These are phyloP conservation scores for Saxidomus purpurata DNA, from an alignment of 1,140 invertebrate species.

Conservation along the genomic window DNA sequence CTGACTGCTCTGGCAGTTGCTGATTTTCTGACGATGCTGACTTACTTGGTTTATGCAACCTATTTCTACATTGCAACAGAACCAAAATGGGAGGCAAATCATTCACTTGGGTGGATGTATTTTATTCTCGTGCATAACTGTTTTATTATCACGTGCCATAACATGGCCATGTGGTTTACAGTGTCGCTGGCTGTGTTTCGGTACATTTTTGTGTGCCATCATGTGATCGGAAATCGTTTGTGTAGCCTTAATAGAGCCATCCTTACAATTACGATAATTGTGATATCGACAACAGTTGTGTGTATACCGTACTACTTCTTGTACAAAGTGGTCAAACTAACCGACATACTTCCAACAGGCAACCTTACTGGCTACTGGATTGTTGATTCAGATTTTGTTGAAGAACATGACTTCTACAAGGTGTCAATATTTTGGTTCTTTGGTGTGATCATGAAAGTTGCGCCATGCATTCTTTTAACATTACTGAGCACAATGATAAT, in stretches of 20 bases:
- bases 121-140: slow-evolving; percentile 86
- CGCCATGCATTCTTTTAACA: slow-evolving; percentile 93
- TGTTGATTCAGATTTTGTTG: slow-evolving; percentile 68
- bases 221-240: slow-evolving; percentile 91
- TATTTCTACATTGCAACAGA: slow-evolving; percentile 87
- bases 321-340: slow-evolving; percentile 73
- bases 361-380: slow-evolving; percentile 75
- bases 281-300: slow-evolving; percentile 91
- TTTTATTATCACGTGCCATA: slow-evolving; percentile 94
- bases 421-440: slow-evolving; percentile 92
- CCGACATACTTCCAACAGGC: neutral
- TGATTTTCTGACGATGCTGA: slow-evolving; percentile 95
- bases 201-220: slow-evolving; percentile 94
- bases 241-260: slow-evolving; percentile 92
- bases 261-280: slow-evolving; percentile 91
- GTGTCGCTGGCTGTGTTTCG: slow-evolving; percentile 97
- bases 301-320: slow-evolving; percentile 92
- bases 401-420: slow-evolving; percentile 69
- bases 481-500: slow-evolving; percentile 94
- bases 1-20: slow-evolving; percentile 94
- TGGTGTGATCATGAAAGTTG: slow-evolving; percentile 94
- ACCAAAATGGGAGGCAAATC: slow-evolving; percentile 66
- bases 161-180: slow-evolving; percentile 97
- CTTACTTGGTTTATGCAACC: slow-evolving; percentile 94
- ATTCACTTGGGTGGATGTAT: slow-evolving; percentile 81